A percentile compares a stretch with the other conserved stretches of the same genome.
Evolutionary conservation across 2,797 vertebrate species (phyloP).

Genomic region (Columba guinea): DNA sequence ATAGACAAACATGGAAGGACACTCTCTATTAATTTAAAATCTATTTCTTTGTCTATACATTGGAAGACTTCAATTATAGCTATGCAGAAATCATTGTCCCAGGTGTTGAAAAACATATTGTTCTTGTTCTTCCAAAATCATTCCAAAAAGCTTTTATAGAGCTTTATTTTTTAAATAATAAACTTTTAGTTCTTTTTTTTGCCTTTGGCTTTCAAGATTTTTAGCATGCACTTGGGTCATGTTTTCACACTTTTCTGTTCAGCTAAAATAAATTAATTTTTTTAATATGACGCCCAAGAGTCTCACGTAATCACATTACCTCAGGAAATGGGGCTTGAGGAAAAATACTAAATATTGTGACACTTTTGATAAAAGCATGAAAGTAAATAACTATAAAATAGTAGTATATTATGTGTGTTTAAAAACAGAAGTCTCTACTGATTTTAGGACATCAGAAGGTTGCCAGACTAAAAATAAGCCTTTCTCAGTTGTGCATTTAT

Average conservation of each 20-base stretch:
- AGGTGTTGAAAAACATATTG: background rate
- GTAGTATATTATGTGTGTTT: background rate
- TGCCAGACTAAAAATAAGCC: background rate
- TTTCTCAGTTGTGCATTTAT: background rate
- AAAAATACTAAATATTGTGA: background rate
- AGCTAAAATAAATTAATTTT: slow-evolving; percentile 18
- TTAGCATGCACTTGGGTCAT: background rate
- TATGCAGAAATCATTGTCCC: background rate
- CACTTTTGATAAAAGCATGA: background rate
- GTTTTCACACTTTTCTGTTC: background rate
- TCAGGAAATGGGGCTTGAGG: background rate
- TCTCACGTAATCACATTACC: slow-evolving; percentile 24
- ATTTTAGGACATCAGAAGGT: background rate
- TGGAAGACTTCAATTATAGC: background rate
- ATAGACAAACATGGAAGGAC: background rate
- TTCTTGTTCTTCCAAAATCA: background rate
- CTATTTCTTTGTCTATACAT: background rate
- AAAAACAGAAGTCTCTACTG: background rate
- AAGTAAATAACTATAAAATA: background rate
- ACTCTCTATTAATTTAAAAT: background rate
- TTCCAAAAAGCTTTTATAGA: background rate
- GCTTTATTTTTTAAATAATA: background rate
- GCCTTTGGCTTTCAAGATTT: background rate
- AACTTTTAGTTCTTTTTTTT: background rate
- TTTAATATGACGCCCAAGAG: background rate